These are phyloP conservation scores for Tiliacea citrago DNA, from an alignment of 2,888 invertebrate genomes.

Conservation along the genomic window DNA sequence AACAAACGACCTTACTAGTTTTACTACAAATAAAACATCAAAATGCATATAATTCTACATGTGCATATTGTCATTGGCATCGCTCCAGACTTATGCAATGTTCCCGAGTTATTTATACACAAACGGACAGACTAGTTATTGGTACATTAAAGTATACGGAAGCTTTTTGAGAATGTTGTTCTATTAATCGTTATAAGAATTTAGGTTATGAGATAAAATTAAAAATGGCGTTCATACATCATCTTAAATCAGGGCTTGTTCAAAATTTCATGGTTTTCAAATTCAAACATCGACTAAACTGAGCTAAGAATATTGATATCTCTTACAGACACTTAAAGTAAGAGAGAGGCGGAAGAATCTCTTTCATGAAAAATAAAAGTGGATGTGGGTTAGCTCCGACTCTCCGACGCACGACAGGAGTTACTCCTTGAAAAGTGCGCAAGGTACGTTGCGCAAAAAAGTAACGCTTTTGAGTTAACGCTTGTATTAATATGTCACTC, in stretches of 20 bases:
- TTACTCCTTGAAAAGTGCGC: no score
- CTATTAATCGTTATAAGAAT: constrained; percentile 58
- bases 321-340: neutral
- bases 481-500: no score
- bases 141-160: constrained; percentile 66
- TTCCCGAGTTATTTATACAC: constrained; percentile 61
- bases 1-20: constrained; percentile 23
- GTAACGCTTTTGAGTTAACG: no score
- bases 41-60: constrained; percentile 46
- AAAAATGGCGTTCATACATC: constrained; percentile 4
- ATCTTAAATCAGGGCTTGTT: neutral
- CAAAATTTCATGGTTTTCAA: no score
- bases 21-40: constrained; percentile 39
- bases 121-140: constrained; percentile 63
- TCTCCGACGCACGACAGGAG: no score
- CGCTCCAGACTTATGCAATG: constrained; percentile 64
- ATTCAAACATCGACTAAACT: neutral
- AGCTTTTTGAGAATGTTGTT: constrained; percentile 54
- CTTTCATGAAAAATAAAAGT: no score
- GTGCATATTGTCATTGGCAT: constrained; percentile 61
- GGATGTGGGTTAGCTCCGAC: no score
- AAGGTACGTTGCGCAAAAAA: no score
- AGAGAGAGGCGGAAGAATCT: neutral
- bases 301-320: neutral
- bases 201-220: constrained; percentile 57